phyloP scores from a whole-genome alignment of 1,140 invertebrate species.

The Copidosoma floridanum region DNA sequence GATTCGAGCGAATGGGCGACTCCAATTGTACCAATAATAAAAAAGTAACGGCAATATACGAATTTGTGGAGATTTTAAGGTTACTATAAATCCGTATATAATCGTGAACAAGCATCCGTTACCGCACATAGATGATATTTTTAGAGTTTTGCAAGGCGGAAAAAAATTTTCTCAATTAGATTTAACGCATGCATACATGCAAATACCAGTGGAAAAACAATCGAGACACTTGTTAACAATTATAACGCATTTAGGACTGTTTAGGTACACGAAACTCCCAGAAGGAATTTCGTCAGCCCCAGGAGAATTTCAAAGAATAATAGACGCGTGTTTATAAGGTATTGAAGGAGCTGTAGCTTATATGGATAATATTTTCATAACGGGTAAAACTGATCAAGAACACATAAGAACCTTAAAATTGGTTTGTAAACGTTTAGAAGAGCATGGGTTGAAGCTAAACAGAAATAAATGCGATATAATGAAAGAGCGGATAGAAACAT shows the following conservation, averaged over 20 bases:
- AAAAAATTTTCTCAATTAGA: constrained; percentile 7
- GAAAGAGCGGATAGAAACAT: constrained; percentile 15
- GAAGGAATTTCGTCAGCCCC: constrained; percentile 41
- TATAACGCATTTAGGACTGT: constrained; percentile 33
- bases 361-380: constrained; percentile 25
- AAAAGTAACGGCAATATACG: background rate
- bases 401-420: constrained; percentile 15
- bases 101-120: background rate
- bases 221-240: constrained; percentile 17
- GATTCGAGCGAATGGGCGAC: background rate
- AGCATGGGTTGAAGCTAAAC: constrained; percentile 21
- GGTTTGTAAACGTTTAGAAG: constrained; percentile 16
- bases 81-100: background rate
- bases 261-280: constrained; percentile 35
- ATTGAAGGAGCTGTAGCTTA: constrained; percentile 24
- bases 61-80: background rate
- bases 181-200: constrained; percentile 21
- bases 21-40: too few species aligned
- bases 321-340: constrained; percentile 42
- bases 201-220: constrained; percentile 16
- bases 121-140: constrained; percentile 20
- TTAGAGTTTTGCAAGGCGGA: constrained; percentile 2
- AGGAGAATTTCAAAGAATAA: constrained; percentile 49
- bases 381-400: constrained; percentile 11
- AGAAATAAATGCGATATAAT: constrained; percentile 26